phyloP scores from a whole-genome alignment of 2,797 vertebrate genomes.

The Coranthus polyacanthus region DNA sequence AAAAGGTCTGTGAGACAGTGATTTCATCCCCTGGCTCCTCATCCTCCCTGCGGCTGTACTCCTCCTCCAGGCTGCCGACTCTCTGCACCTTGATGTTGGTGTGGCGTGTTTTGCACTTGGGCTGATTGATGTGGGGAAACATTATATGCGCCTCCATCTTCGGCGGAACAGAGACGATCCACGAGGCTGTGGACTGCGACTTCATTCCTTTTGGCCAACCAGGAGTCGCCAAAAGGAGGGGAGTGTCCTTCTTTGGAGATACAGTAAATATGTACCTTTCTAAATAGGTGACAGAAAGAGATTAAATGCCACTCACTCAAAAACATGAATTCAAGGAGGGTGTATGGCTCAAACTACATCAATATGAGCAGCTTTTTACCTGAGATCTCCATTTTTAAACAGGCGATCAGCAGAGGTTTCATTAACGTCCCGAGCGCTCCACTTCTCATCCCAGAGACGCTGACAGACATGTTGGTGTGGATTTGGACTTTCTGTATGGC shows the following conservation, averaged over 20 bases:
- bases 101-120: slow-evolving; percentile 82
- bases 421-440: slow-evolving; percentile 44
- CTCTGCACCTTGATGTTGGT: slow-evolving; percentile 86
- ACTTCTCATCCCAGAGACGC: slow-evolving; percentile 68
- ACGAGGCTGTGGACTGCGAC: slow-evolving; percentile 85
- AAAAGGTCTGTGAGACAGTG: slow-evolving; percentile 83
- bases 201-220: slow-evolving; percentile 85
- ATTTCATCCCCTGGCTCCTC: slow-evolving; percentile 74
- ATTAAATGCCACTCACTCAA: not conserved
- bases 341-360: too few relatives aligned
- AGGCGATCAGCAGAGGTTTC: slow-evolving; percentile 79
- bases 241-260: slow-evolving; percentile 73
- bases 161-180: slow-evolving; percentile 85
- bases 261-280: slow-evolving; percentile 90
- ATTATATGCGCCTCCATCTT: slow-evolving; percentile 82
- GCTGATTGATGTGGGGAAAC: slow-evolving; percentile 83
- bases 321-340: not conserved
- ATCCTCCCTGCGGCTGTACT: slow-evolving; percentile 87
- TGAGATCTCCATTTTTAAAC: slow-evolving; percentile 82
- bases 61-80: slow-evolving; percentile 57
- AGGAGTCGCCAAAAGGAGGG: slow-evolving; percentile 87
- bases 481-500: slow-evolving; percentile 88
- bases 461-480: slow-evolving; percentile 86
- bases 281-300: slow-evolving; percentile 55
- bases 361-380: slow-evolving; percentile 59